These are phyloP conservation scores for Myocastor coypus DNA, from an alignment of 2,113 vertebrate genomes.

Conservation along the genomic window DNA sequence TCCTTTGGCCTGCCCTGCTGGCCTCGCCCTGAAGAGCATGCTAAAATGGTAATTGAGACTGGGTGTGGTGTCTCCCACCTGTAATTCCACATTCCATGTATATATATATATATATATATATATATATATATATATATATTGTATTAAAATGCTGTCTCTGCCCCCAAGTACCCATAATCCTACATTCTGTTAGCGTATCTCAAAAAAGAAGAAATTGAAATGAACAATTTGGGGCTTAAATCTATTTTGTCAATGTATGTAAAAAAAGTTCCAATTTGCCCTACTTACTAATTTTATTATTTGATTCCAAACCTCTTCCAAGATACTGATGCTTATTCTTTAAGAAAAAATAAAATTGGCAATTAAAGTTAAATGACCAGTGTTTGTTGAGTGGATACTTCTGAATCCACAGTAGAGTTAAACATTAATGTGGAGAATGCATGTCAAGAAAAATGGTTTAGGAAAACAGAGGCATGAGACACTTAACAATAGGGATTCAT, in stretches of 20 bases:
- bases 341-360: neutral
- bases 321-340: neutral
- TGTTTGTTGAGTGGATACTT: neutral
- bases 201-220: neutral
- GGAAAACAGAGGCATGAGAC: neutral
- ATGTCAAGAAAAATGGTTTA: neutral
- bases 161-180: neutral
- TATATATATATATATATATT: too few relatives aligned
- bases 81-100: too few relatives aligned
- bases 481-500: neutral
- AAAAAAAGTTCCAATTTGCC: neutral
- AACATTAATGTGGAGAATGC: neutral
- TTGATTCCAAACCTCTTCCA: neutral
- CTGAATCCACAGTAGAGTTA: neutral
- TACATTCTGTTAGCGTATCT: neutral
- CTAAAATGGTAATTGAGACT: too few relatives aligned
- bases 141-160: neutral
- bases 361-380: neutral
- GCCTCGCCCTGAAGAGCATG: too few relatives aligned
- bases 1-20: too few relatives aligned
- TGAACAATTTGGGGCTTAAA: neutral
- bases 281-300: neutral
- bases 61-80: too few relatives aligned
- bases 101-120: too few relatives aligned
- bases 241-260: neutral